Conservation (phyloP, 2,888 invertebrate genomes). For the Amiota communis region DNA sequence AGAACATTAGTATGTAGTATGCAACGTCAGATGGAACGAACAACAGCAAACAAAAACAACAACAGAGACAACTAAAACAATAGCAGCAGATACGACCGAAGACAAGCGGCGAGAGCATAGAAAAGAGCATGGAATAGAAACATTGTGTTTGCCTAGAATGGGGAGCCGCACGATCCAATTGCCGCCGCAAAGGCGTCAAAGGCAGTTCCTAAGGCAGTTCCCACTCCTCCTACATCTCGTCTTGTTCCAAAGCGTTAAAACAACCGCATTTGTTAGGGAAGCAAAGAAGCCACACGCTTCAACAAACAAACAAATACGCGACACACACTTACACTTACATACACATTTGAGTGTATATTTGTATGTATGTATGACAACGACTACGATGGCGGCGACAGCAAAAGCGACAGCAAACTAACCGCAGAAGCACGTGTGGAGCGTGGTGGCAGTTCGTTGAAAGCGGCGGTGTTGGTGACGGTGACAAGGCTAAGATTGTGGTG, state of each 20-base stretch:
- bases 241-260: constrained; percentile 3
- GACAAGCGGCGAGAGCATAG: neutral
- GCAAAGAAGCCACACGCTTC: constrained; percentile 55
- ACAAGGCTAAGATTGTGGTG: neutral
- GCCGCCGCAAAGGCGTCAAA: constrained; percentile 27
- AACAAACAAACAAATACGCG: constrained; percentile 34
- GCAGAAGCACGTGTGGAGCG: constrained; percentile 51
- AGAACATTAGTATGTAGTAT: constrained; percentile 6
- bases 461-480: neutral
- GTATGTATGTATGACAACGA: constrained; percentile 21
- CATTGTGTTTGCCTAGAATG: constrained; percentile 3
- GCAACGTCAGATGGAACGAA: constrained; percentile 15
- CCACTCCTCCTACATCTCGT: neutral
- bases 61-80: constrained; percentile 19
- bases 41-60: constrained; percentile 9
- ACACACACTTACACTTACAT: constrained; percentile 27
- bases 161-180: constrained; percentile 11
- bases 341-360: constrained; percentile 33
- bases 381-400: constrained; percentile 25
- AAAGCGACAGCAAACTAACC: constrained; percentile 53
- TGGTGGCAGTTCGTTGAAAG: constrained; percentile 15
- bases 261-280: constrained; percentile 55
- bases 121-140: neutral
- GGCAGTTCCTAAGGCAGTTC: neutral
- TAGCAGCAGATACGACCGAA: constrained; percentile 17